Evolutionary conservation across 1,140 invertebrate species (phyloP).

Genomic region (Apocrypta bakeri): DNA sequence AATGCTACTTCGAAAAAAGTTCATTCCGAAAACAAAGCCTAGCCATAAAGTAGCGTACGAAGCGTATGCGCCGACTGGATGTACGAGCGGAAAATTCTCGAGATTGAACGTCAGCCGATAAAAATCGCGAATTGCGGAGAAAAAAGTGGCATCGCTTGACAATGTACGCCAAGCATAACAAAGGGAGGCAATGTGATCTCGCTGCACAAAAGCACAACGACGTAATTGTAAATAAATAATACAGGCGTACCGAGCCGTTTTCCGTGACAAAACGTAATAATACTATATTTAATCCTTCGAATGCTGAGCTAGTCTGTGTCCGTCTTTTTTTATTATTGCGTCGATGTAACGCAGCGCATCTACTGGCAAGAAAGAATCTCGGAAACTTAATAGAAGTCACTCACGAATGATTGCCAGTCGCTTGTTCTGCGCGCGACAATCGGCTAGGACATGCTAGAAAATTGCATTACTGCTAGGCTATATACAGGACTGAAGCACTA

Average conservation of each 20-base stretch:
- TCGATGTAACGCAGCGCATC: neutral
- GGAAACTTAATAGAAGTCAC: neutral
- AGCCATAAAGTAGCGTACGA: neutral
- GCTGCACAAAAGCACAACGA: neutral
- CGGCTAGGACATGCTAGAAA: slow-evolving; percentile 50
- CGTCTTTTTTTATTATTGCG: no score
- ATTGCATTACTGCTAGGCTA: slow-evolving; percentile 54
- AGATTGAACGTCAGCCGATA: slow-evolving; percentile 33
- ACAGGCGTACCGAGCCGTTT: slow-evolving; percentile 6
- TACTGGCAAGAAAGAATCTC: neutral
- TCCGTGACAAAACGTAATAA: slow-evolving; percentile 20
- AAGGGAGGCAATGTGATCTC: slow-evolving; percentile 9
- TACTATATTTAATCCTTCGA: neutral
- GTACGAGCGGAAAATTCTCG: slow-evolving; percentile 12
- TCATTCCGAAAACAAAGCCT: no score
- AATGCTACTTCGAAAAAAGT: no score
- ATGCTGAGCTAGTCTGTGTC: no score
- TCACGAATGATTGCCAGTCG: slow-evolving; percentile 43
- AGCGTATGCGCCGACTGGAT: neutral
- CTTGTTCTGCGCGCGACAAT: slow-evolving; percentile 47
- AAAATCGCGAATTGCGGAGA: neutral
- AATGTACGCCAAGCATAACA: neutral
- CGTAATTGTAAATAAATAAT: slow-evolving; percentile 16
- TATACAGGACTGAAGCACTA: neutral
- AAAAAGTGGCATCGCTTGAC: neutral